Conservation (phyloP, 2,797 vertebrate genomes). For the Danio kyathit region DNA sequence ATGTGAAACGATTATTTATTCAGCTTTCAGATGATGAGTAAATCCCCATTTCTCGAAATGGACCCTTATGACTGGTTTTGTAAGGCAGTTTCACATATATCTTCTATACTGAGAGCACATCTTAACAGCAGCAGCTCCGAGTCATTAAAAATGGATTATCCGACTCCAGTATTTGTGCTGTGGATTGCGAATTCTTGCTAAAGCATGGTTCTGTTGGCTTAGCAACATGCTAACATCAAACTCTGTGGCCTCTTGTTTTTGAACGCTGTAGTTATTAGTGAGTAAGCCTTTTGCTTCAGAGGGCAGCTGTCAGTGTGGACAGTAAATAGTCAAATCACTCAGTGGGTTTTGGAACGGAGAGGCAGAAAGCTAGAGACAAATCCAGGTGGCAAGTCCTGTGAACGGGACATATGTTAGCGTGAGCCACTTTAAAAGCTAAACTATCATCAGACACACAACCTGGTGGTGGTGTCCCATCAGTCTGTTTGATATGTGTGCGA, state of each 20-base stretch:
- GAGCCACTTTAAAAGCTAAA: constrained; percentile 6
- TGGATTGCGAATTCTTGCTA: background rate
- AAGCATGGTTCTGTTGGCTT: background rate
- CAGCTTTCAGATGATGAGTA: too few species aligned
- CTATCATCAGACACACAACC: too few species aligned
- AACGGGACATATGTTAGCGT: constrained; percentile 2
- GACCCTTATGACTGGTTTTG: too few species aligned
- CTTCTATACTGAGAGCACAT: background rate
- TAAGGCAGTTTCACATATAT: too few species aligned
- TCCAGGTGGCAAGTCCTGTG: constrained; percentile 73
- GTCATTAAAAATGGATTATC: background rate
- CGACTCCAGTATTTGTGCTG: background rate
- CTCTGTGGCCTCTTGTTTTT: background rate
- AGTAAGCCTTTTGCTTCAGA: background rate
- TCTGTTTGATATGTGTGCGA: background rate
- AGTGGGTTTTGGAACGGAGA: constrained; percentile 67
- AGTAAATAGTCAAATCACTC: constrained; percentile 58
- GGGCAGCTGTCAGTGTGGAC: background rate
- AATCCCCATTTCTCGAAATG: too few species aligned
- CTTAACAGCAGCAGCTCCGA: background rate
- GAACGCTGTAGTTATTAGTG: background rate
- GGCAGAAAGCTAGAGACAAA: constrained; percentile 86
- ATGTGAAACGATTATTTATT: too few species aligned
- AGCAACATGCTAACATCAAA: background rate
- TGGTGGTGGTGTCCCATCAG: background rate